Evolutionary conservation across 2,888 invertebrate species (phyloP).

Genomic region (Scaptomyza parva): DNA sequence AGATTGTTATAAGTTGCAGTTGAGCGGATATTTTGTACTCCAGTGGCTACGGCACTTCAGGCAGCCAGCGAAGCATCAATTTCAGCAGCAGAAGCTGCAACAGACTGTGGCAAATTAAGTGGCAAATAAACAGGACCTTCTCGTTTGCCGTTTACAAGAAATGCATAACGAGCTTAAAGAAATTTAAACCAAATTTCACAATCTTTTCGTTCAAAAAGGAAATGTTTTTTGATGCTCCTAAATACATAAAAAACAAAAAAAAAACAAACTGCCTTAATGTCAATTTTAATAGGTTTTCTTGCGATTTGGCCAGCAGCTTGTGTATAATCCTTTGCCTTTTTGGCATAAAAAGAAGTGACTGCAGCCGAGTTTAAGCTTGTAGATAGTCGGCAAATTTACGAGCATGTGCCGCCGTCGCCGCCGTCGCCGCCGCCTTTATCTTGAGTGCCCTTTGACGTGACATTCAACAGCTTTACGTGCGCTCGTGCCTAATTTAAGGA

Average conservation of each 20-base stretch:
- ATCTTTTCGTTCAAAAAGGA: slow-evolving; percentile 1
- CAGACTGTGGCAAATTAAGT: slow-evolving; percentile 78
- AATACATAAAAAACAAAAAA: too few relatives aligned
- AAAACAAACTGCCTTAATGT: slow-evolving; percentile 81
- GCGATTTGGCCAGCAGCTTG: slow-evolving; percentile 62
- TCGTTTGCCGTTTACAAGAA: slow-evolving; percentile 65
- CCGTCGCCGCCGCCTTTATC: slow-evolving; percentile 14
- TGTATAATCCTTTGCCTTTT: slow-evolving; percentile 76
- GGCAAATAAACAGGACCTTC: slow-evolving; percentile 77
- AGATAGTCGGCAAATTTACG: slow-evolving; percentile 56
- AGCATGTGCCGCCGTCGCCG: too few relatives aligned
- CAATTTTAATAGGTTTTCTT: slow-evolving; percentile 81
- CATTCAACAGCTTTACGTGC: slow-evolving; percentile 79
- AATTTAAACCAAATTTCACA: slow-evolving; percentile 49
- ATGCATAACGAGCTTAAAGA: slow-evolving; percentile 75
- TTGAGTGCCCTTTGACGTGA: slow-evolving; percentile 74
- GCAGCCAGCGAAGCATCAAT: slow-evolving; percentile 15
- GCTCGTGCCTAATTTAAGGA: slow-evolving; percentile 81
- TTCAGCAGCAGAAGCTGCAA: slow-evolving; percentile 44
- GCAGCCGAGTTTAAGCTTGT: slow-evolving; percentile 24
- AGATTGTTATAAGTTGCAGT: slow-evolving; percentile 67
- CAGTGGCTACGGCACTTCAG: slow-evolving; percentile 63
- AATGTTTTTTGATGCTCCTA: too few relatives aligned
- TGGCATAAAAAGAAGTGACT: slow-evolving; percentile 59
- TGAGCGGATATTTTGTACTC: slow-evolving; percentile 76